Conservation (phyloP, 1,140 invertebrate species). For the Drosophila busckii region DNA sequence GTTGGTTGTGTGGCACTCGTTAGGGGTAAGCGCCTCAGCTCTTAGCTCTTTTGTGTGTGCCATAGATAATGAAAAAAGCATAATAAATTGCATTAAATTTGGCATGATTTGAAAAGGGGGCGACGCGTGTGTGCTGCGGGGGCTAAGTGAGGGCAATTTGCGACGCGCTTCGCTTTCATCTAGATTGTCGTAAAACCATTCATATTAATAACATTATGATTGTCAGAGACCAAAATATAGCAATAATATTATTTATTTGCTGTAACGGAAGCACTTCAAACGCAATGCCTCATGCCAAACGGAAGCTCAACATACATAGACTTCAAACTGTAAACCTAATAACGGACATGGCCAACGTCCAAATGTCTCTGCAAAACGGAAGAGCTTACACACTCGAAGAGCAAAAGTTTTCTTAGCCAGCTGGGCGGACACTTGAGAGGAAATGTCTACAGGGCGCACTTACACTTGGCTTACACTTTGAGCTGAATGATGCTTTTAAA, state of each 20-base stretch:
- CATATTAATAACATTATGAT: constrained; percentile 75
- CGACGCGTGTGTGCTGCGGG: constrained; percentile 32
- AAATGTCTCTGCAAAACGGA: constrained; percentile 53
- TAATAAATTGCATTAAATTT: constrained; percentile 79
- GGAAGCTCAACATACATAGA: neutral
- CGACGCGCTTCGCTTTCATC: constrained; percentile 57
- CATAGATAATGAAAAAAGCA: constrained; percentile 77
- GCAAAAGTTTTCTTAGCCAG: too few relatives aligned
- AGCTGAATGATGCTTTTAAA: too few relatives aligned
- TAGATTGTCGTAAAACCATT: constrained; percentile 62
- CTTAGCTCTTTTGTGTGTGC: too few relatives aligned
- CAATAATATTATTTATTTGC: too few relatives aligned
- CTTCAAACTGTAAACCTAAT: constrained; percentile 14
- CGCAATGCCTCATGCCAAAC: constrained; percentile 6
- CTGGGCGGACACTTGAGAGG: constrained; percentile 16
- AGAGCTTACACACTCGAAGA: constrained; percentile 59
- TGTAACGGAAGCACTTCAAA: constrained; percentile 24
- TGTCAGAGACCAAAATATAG: too few relatives aligned
- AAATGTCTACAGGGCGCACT: constrained; percentile 21
- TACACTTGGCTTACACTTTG: too few relatives aligned
- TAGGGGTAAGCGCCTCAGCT: constrained; percentile 11
- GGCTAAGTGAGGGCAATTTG: constrained; percentile 28
- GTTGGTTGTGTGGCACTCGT: neutral
- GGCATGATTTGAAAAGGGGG: constrained; percentile 43
- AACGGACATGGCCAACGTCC: constrained; percentile 47